A percentile compares a stretch with the other conserved stretches of the same genome.
Conservation (phyloP, 2,113 vertebrate genomes). For the Plestiodon gilberti region DNA sequence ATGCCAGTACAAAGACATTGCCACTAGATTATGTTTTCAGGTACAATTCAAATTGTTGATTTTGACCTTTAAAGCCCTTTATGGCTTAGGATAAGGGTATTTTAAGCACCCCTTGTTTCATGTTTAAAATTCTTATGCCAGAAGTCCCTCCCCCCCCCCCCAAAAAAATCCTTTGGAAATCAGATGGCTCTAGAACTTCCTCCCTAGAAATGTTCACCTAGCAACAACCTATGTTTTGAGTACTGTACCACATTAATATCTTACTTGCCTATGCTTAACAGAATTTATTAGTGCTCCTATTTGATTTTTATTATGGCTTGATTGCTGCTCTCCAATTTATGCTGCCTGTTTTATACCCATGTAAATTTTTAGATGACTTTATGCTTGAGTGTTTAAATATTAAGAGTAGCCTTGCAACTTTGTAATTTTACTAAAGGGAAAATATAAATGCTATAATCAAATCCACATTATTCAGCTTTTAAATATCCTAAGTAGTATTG, state of each 20-base stretch:
- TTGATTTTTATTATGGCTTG: not conserved
- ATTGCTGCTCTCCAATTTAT: not conserved
- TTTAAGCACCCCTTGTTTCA: too few species aligned
- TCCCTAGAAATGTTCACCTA: too few species aligned
- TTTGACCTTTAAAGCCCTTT: too few species aligned
- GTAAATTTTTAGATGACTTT: too few species aligned
- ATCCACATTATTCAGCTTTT: not conserved
- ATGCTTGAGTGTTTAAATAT: not conserved
- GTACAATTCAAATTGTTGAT: too few species aligned
- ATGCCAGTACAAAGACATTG: too few species aligned
- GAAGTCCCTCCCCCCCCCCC: too few species aligned
- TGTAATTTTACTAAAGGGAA: not conserved
- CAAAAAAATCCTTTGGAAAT: too few species aligned
- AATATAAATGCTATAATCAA: not conserved
- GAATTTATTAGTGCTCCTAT: not conserved
- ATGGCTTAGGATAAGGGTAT: too few species aligned
- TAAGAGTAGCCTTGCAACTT: too few species aligned
- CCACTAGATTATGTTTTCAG: too few species aligned
- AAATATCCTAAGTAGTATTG: not conserved
- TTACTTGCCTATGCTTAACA: not conserved
- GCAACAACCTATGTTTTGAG: not conserved
- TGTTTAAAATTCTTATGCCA: not conserved
- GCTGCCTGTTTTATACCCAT: not conserved
- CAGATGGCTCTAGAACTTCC: too few species aligned
- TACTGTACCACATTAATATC: not conserved